Conservation (phyloP, 2,113 vertebrate species). For the Ptilorrhoa leucosticta region DNA sequence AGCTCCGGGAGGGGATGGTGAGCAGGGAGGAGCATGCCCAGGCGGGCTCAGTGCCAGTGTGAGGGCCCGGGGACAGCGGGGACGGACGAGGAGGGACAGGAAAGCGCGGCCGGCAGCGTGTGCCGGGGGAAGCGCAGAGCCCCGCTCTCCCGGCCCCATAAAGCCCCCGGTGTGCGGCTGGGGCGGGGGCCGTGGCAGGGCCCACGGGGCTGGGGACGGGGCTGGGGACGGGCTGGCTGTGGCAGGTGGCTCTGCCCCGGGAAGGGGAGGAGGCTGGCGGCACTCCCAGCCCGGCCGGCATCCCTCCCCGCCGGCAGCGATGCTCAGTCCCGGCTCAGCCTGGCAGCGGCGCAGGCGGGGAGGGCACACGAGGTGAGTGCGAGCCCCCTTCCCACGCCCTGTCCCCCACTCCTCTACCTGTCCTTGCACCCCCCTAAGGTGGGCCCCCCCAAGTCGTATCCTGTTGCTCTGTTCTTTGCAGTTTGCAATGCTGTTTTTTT, state of each 20-base stretch:
- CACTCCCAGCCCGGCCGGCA: background rate
- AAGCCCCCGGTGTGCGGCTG: background rate
- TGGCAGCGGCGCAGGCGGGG: background rate
- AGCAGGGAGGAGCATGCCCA: background rate
- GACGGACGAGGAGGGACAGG: background rate
- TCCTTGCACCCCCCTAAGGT: rapidly evolving
- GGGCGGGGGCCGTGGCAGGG: rapidly evolving
- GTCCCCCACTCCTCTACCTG: background rate
- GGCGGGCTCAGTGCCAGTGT: background rate
- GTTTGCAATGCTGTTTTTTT: no score
- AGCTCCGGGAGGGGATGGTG: background rate
- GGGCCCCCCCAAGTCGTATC: rapidly evolving
- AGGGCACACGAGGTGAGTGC: slow-evolving; percentile 14
- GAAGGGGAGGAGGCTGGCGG: slow-evolving; percentile 48
- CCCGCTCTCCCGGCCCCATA: background rate
- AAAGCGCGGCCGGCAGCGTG: background rate
- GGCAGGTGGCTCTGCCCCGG: slow-evolving; percentile 45
- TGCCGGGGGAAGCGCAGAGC: background rate
- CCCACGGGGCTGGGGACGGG: background rate
- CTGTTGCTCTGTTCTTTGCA: no score
- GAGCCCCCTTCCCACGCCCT: background rate
- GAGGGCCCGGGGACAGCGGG: background rate
- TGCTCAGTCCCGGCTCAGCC: slow-evolving; percentile 39
- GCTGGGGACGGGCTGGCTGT: background rate
- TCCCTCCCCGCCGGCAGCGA: background rate